phyloP scores from a whole-genome alignment of 2,797 vertebrate species.

The Zalophus californianus region DNA sequence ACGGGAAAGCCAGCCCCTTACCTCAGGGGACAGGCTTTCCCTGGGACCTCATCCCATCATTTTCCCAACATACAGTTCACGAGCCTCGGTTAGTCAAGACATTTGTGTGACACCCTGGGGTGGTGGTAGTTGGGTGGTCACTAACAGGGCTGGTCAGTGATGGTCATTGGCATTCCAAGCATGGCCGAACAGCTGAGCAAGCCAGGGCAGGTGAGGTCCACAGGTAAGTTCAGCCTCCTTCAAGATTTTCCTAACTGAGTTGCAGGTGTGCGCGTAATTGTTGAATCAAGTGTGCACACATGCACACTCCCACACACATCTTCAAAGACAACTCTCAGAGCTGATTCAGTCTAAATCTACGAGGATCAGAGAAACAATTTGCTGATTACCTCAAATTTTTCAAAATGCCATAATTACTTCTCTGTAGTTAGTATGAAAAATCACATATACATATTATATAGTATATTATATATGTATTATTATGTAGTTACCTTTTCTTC shows the following conservation, averaged over 20 bases:
- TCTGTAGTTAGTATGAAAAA: not conserved
- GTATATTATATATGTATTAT: not conserved
- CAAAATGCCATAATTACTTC: not conserved
- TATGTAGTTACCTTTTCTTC: not conserved
- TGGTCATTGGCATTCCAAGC: no score
- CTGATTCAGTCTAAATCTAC: not conserved
- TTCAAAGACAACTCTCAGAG: not conserved
- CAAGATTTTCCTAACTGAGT: not conserved
- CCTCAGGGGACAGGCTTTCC: not conserved
- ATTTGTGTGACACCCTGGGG: not conserved
- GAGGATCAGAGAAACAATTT: slow-evolving; percentile 12
- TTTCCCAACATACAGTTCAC: not conserved
- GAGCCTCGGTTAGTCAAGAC: not conserved
- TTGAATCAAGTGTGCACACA: not conserved
- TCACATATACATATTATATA: not conserved
- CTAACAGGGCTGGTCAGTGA: not conserved
- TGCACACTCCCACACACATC: not conserved
- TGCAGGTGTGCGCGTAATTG: not conserved
- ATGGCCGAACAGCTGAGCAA: not conserved
- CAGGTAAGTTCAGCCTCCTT: not conserved
- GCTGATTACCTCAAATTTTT: not conserved
- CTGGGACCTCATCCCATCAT: not conserved
- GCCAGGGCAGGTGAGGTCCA: not conserved
- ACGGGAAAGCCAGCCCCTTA: not conserved
- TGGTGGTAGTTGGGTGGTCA: not conserved